Base-by-base conservation (phyloP, 2,797 vertebrate genomes). In the Coregonus ussuriensis region DNA sequence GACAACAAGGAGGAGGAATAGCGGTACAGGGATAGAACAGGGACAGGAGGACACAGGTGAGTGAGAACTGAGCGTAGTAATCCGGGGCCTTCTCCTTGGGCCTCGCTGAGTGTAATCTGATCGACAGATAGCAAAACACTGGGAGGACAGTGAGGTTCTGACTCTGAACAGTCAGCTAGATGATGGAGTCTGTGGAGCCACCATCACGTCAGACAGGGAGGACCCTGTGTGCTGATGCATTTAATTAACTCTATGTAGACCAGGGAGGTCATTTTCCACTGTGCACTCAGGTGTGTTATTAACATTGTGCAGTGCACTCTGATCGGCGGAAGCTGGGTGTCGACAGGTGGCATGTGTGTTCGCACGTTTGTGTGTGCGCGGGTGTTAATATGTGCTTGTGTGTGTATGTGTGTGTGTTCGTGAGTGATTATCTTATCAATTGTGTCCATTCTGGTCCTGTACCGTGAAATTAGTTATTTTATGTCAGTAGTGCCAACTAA, bases 261-360 rank as follows among this genome's bases (percentile, higher is more conserved):
- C 5, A 67, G 13, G 59, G 4, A 67, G 65, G 31, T 33, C 31
- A 31, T 33, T 16, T 67, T 5, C 4, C 65, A 67, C 65, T 33
- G 74, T 31, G 73, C 69, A 70, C 62, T 83, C 77, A 80, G 25
- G 41, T 74, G 41, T 81, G 77, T 74, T 65, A 85, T 72, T 71
- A 82, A 78, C 72, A 76, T 21, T 13, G 33, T 78, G 70, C 67
- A 53, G 54, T 56, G 54, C 68, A 76, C 68, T 75, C 66, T 81
- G 69, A 41, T 71, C 59, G 62, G 53, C 59, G 76, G 74, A 72
- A 67, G 76, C 73, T 72, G 67, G 70, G 56, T 16, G 16, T 59
- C 6, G 18, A 6, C 56, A 7, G 56, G 56, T 59, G 18, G 5
- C 18, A 5, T 59, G 54, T 59, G 56, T 59, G n/a, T 59, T 59